Conservation (phyloP, 2,113 vertebrate genomes). For the Takifugu flavidus region DNA sequence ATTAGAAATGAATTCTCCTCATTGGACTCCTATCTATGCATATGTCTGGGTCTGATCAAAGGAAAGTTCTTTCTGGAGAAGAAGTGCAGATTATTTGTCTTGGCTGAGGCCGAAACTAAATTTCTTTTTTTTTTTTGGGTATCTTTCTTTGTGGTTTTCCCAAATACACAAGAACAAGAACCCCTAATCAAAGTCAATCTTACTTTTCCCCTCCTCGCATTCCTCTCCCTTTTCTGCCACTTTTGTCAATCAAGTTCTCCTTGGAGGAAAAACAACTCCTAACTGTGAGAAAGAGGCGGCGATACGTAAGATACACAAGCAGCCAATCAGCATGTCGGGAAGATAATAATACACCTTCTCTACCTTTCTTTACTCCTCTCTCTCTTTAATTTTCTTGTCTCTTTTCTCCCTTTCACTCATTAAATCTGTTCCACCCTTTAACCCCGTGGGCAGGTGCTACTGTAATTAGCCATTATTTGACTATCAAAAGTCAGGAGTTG, state of each 20-base stretch:
- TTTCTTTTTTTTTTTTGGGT: not conserved
- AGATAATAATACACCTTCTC: slow-evolving; percentile 69
- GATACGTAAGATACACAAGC: slow-evolving; percentile 60
- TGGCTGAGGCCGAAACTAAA: not conserved
- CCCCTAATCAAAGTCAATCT: slow-evolving; percentile 56
- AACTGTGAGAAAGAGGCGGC: slow-evolving; percentile 55
- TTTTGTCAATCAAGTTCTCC: no score
- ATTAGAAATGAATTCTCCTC: slow-evolving; percentile 1
- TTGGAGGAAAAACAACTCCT: slow-evolving; percentile 59
- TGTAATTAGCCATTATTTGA: slow-evolving; percentile 99
- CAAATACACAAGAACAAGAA: slow-evolving; percentile 61
- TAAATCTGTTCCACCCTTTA: slow-evolving; percentile 87
- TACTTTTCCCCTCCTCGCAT: slow-evolving; percentile 2
- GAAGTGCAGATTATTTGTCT: not conserved
- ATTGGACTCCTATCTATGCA: not conserved
- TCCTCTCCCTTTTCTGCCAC: slow-evolving; percentile 25
- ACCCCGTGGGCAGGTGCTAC: slow-evolving; percentile 97
- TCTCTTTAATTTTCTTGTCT: slow-evolving; percentile 54
- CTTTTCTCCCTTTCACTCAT: slow-evolving; percentile 67
- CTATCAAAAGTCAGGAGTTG: slow-evolving; percentile 99
- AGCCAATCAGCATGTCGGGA: slow-evolving; percentile 70
- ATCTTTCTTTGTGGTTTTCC: slow-evolving; percentile 1
- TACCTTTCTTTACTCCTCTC: slow-evolving; percentile 37
- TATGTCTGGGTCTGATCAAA: not conserved
- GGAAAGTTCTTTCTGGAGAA: no score